Evolutionary conservation across 1,140 invertebrate genomes (phyloP).

Genomic region (Bombus terrestris): DNA sequence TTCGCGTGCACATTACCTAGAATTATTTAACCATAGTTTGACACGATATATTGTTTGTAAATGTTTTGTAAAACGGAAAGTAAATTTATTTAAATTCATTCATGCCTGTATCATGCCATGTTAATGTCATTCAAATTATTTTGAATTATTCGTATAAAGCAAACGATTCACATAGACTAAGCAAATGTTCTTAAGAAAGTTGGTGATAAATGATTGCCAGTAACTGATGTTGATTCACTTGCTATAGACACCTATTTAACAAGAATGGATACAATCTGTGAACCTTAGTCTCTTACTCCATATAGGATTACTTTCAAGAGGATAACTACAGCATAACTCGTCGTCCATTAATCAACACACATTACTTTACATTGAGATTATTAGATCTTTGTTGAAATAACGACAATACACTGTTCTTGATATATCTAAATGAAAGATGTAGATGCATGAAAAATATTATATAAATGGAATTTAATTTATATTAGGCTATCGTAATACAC

Average conservation of each 20-base stretch:
- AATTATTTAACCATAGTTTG: background rate
- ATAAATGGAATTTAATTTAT: background rate
- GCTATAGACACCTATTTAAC: constrained; percentile 67
- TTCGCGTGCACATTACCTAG: too few species aligned
- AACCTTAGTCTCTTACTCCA: constrained; percentile 61
- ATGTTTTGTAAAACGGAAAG: too few species aligned
- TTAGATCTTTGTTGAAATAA: constrained; percentile 20
- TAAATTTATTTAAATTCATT: background rate
- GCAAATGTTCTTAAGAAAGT: constrained; percentile 56
- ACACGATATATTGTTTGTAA: too few species aligned
- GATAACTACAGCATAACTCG: constrained; percentile 50
- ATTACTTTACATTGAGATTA: constrained; percentile 41
- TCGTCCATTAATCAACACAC: constrained; percentile 66
- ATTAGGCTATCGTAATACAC: background rate
- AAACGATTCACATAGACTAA: constrained; percentile 47
- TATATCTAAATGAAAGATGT: background rate
- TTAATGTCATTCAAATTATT: constrained; percentile 3
- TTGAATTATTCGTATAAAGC: constrained; percentile 19
- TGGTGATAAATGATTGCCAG: constrained; percentile 64
- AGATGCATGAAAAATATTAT: background rate
- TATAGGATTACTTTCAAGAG: constrained; percentile 58
- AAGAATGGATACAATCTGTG: constrained; percentile 52
- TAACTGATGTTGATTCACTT: constrained; percentile 68
- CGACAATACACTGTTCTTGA: background rate
- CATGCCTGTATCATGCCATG: background rate